These are phyloP conservation scores for Cydia splendana DNA, from an alignment of 1,140 invertebrate genomes.

Conservation along the genomic window DNA sequence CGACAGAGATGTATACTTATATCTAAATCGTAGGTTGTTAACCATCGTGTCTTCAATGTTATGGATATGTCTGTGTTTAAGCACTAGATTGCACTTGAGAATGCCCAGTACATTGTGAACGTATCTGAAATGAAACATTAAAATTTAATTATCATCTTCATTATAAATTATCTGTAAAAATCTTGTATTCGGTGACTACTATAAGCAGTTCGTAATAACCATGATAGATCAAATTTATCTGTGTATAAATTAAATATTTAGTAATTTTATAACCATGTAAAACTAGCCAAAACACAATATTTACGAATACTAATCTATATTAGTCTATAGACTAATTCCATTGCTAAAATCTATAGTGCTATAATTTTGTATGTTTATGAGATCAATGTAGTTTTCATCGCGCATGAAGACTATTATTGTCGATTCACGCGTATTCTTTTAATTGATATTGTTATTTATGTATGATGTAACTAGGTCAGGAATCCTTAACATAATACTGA, in stretches of 20 bases:
- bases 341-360: background rate
- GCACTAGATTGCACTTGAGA: constrained; percentile 4
- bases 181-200: background rate
- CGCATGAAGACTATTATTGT: constrained; percentile 67
- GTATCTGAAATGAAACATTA: background rate
- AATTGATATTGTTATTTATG: constrained; percentile 39
- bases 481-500: background rate
- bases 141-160: background rate
- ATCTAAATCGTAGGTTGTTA: constrained; percentile 5
- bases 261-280: constrained; percentile 21
- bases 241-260: constrained; percentile 17
- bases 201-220: background rate
- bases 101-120: background rate
- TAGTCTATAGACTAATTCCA: background rate
- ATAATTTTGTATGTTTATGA: constrained; percentile 44
- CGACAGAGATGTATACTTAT: background rate
- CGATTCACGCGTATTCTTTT: constrained; percentile 37
- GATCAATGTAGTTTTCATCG: constrained; percentile 68
- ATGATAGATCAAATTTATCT: background rate
- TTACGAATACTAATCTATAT: background rate
- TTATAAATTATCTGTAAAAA: background rate
- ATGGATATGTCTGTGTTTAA: background rate
- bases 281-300: constrained; percentile 7
- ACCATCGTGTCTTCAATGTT: constrained; percentile 22
- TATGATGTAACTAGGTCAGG: constrained; percentile 32